Evolutionary conservation across 2,888 invertebrate genomes (phyloP).

Genomic region (Rhaphigaster nebulosa): DNA sequence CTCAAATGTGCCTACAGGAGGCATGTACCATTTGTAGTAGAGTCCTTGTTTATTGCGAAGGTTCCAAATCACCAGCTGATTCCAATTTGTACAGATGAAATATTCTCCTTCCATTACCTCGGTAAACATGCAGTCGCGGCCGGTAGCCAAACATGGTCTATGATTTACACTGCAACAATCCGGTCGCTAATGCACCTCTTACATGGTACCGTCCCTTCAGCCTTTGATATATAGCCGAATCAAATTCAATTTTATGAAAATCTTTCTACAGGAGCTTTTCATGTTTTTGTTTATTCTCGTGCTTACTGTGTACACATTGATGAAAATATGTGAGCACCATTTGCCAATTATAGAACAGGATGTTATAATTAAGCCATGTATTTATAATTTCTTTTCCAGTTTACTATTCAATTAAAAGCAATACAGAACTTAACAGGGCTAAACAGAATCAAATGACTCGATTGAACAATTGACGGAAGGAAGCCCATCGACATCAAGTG

Average conservation of each 20-base stretch:
- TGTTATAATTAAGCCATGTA: too few species aligned
- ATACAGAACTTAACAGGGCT: too few species aligned
- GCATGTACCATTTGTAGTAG: neutral
- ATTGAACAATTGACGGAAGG: too few species aligned
- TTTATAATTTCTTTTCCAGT: too few species aligned
- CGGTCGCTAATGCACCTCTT: neutral
- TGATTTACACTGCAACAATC: conserved; percentile 17
- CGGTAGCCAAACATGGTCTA: conserved; percentile 13
- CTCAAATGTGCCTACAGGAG: neutral
- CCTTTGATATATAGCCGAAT: neutral
- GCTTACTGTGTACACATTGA: neutral
- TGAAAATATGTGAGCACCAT: too few species aligned
- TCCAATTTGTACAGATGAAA: conserved; percentile 11
- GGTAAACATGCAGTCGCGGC: neutral
- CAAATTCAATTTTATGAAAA: neutral
- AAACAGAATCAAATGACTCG: too few species aligned
- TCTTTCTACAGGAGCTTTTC: neutral
- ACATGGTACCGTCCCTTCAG: neutral
- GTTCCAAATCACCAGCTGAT: neutral
- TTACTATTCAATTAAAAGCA: too few species aligned
- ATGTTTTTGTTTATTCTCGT: neutral
- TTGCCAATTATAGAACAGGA: too few species aligned
- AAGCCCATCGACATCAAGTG: too few species aligned
- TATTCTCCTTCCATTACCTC: neutral
- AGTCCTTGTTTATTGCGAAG: neutral